Conservation (phyloP, 2,888 invertebrate species). For the Theretra japonica region DNA sequence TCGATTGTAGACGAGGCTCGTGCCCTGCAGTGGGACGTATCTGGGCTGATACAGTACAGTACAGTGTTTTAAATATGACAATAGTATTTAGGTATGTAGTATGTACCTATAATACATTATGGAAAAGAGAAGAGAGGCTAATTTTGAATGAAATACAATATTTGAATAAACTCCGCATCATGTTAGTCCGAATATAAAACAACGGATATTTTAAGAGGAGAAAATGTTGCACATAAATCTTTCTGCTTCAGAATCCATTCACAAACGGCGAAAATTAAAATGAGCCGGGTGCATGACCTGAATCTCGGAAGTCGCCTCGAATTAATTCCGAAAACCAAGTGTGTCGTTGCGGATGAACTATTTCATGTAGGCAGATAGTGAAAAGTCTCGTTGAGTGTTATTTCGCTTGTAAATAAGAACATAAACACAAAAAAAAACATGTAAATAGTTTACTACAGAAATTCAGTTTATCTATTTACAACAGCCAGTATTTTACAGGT, state of each 20-base stretch:
- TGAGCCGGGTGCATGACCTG: constrained; percentile 12
- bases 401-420: neutral
- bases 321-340: neutral
- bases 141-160: too few relatives aligned
- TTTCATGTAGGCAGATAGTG: neutral
- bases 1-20: too few relatives aligned
- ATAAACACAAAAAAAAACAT: too few relatives aligned
- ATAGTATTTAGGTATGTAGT: too few relatives aligned
- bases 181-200: neutral
- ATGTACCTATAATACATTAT: too few relatives aligned
- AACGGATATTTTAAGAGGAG: neutral
- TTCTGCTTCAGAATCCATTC: constrained; percentile 6
- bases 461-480: too few relatives aligned
- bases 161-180: neutral
- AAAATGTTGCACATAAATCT: neutral
- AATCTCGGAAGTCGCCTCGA: neutral
- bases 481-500: too few relatives aligned
- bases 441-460: too few relatives aligned
- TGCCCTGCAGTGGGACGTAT: too few relatives aligned
- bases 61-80: too few relatives aligned
- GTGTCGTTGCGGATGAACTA: neutral
- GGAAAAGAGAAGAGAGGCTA: too few relatives aligned
- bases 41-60: too few relatives aligned
- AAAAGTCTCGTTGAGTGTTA: neutral
- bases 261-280: neutral